Base-by-base conservation (phyloP, 2,888 invertebrate species). In the Polydrusus pterygomalis region DNA sequence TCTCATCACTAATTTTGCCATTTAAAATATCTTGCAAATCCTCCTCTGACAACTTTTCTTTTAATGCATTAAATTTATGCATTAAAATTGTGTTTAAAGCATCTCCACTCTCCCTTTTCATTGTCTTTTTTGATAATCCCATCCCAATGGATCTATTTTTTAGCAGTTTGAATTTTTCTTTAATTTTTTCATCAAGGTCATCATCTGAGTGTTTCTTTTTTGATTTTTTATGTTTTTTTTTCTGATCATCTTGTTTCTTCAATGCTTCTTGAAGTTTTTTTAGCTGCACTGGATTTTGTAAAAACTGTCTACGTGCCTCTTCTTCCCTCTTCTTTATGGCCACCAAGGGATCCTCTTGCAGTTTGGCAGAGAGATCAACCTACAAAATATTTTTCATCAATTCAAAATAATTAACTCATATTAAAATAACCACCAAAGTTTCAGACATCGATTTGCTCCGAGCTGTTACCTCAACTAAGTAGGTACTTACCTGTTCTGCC, bases 311-410 rank as follows among this genome's bases (percentile, higher is more conserved):
- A 49, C 95, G 89, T 0, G 95, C 94, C 84, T 98, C 97, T 85
- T 97, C 93, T 88, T 98, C 97, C 70, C 95, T 92, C 84, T 96
- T 95, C 83, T 94, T 95, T 8, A 98, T 97, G 2, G 94, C 91
- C 85, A 96, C 93, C 47, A 98, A 87, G 0, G 98, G 98, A 89
- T 98, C 98, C 87, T 98, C 98, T 85, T 97, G 92, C 78, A 97
- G 90, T 88, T 98, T 98, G 18, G 96, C 91, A 58, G 92, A 93
- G 83, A 97, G 89, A 86, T 98, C 97, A 11, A 97, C 95, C 88
- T 96, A 93, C 0, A 69, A 92, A 91, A 65, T 25, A 25, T 25
- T 3, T 25, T 25, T 3, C 5, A 25, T 25, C 25, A 25, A 25
- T 34, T 34, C 9, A 34, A 34, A 34, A 34, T 34, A 6, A 34